Percentiles rank a stretch among this genome's conserved stretches.
Conservation (phyloP, 2,113 vertebrate species). For the Mohoua ochrocephala region DNA sequence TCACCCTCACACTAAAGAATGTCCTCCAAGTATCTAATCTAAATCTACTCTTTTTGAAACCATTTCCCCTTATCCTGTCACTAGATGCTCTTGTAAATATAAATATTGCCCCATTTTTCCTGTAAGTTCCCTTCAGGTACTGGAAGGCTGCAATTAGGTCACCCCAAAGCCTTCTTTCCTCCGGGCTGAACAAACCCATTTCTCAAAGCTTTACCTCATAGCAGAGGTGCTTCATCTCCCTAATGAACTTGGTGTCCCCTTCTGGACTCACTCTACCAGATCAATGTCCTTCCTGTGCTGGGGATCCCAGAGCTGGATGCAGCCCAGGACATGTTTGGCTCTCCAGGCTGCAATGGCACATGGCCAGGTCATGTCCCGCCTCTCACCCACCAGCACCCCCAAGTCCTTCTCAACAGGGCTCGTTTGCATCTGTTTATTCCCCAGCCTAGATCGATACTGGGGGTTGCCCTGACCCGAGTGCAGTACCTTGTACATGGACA, state of each 20-base stretch:
- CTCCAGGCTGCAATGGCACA: neutral
- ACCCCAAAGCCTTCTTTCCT: neutral
- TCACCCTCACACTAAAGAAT: neutral
- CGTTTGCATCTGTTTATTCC: neutral
- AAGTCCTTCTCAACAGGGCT: rapidly evolving
- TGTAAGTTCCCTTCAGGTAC: neutral
- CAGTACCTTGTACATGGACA: too few relatives aligned
- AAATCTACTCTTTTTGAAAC: neutral
- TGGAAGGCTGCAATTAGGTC: neutral
- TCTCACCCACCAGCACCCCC: too few relatives aligned
- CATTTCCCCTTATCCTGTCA: neutral
- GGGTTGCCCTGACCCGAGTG: neutral
- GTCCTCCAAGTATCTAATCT: neutral
- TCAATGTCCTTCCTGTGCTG: neutral
- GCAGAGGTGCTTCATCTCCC: neutral
- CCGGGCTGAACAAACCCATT: neutral
- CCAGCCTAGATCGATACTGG: rapidly evolving
- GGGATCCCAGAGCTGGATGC: neutral
- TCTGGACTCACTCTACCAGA: rapidly evolving
- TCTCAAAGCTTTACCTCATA: neutral
- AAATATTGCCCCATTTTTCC: neutral
- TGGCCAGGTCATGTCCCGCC: neutral
- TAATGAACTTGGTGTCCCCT: too few relatives aligned
- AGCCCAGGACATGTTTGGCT: rapidly evolving
- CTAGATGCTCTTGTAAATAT: neutral